Percentiles rank a stretch among this genome's conserved stretches.
These are phyloP conservation scores for Temnothorax rugatulus DNA, from an alignment of 2,888 invertebrate species.

Conservation along the genomic window DNA sequence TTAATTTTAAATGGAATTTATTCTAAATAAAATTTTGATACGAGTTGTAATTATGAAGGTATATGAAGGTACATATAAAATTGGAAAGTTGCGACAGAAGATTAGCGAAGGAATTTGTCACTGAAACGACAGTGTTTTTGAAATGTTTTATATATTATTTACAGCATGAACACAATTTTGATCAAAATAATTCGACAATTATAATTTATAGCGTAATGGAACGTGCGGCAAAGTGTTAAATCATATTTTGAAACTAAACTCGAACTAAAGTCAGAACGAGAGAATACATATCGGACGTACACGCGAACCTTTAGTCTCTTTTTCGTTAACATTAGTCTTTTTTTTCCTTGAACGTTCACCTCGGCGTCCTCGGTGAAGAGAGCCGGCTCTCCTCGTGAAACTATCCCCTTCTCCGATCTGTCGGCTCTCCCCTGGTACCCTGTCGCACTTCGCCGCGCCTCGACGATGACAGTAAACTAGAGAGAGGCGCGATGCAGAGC, in stretches of 20 bases:
- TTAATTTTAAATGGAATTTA: not conserved
- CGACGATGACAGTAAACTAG: constrained; percentile 77
- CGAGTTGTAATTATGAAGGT: not conserved
- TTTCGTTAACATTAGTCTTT: not conserved
- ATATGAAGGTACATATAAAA: not conserved
- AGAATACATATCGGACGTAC: not conserved
- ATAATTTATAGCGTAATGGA: not conserved
- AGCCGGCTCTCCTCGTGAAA: constrained; percentile 61
- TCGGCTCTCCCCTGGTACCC: not conserved
- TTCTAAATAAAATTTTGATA: not conserved
- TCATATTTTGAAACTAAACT: not conserved
- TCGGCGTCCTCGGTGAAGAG: constrained; percentile 61
- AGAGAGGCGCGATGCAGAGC: constrained; percentile 64
- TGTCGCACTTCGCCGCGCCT: constrained; percentile 38
- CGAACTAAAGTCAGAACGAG: not conserved
- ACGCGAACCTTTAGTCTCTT: not conserved
- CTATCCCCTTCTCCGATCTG: constrained; percentile 26
- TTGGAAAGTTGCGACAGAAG: not conserved
- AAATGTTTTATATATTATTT: not conserved
- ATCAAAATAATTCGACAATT: not conserved
- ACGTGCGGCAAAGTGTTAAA: not conserved
- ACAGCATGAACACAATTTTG: not conserved
- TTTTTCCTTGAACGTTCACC: constrained; percentile 40
- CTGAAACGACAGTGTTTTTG: not conserved
- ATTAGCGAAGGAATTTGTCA: not conserved